Conservation (phyloP, 2,113 vertebrate genomes). For the Chloebia gouldiae region DNA sequence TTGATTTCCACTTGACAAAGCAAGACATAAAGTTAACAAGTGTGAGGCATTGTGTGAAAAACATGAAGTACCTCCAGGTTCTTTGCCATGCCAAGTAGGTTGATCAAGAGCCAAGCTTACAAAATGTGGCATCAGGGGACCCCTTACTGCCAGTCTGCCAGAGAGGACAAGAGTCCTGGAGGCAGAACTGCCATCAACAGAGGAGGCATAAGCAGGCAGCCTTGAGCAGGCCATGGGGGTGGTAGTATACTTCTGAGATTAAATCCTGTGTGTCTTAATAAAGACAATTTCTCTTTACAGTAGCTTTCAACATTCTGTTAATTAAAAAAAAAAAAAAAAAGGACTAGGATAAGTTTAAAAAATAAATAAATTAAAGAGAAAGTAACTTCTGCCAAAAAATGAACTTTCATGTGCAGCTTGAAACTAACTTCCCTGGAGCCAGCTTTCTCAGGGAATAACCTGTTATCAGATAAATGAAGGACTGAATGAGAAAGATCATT, state of each 20-base stretch:
- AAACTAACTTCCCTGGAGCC: conserved; percentile 35
- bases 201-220: neutral
- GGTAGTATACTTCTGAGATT: neutral
- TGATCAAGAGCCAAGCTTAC: neutral
- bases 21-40: neutral
- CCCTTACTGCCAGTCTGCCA: neutral
- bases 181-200: neutral
- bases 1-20: neutral
- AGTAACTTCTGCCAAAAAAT: conserved; percentile 52
- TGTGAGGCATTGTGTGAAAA: conserved; percentile 3
- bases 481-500: conserved; percentile 35
- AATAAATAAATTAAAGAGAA: conserved; percentile 38
- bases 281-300: neutral
- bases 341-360: neutral
- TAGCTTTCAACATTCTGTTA: conserved; percentile 39
- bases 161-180: neutral
- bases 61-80: neutral
- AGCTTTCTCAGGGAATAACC: conserved; percentile 28
- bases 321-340: neutral
- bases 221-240: neutral
- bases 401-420: conserved; percentile 32
- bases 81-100: neutral
- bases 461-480: conserved; percentile 50
- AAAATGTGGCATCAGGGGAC: neutral
- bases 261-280: neutral